Base-by-base conservation (phyloP, 2,113 vertebrate species). In the Pterophyllum scalare region DNA sequence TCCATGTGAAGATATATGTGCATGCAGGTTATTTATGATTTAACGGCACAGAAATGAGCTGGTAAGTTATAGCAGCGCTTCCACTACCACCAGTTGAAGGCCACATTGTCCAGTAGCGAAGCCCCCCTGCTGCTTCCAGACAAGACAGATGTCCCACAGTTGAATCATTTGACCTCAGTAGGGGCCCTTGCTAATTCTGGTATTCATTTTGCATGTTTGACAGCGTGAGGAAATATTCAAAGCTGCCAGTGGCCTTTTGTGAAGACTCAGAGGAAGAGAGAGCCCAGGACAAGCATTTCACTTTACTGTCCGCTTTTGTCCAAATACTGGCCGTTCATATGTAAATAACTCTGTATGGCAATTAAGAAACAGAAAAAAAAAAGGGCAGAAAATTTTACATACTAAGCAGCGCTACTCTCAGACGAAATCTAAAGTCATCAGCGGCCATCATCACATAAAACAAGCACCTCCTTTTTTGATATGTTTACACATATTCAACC, bases 81-180 rank as follows among this genome's bases (percentile, higher is more conserved):
- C 72, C 75, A 77, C n/a, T 77, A 3, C 24, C 59, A 77, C 59
- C 57, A 88, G 78, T 79, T 81, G 59, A 84, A 82, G 60, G 75
- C 57, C 49, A 65, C 77, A 89, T 90, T 89, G 79, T 87, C 87
- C 83, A 85, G 49, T 12, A 15, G 6, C 8, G 72, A 74, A 77
- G 70, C 22, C 75, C 77, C 80, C 87, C 83, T 58, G 80, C 84
- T 40, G 77, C 79, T 64, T 46, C 38, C 59, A 61, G 35, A 80
- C 81, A 86, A 77, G 87, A 84, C 91, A 94, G 89, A 87, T 90
- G 91, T 90, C 93, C 84, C 67, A 24, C 13, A 83, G 84, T 82
- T 91, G 60, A 90, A 88, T 91, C 80, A 72, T 89, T 59, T 83
- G 89, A 91, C 77, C 86, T 84, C 79, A 86, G 77, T 54, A 38